phyloP scores from a whole-genome alignment of 2,888 invertebrate species.

The Chrysina gloriosa region DNA sequence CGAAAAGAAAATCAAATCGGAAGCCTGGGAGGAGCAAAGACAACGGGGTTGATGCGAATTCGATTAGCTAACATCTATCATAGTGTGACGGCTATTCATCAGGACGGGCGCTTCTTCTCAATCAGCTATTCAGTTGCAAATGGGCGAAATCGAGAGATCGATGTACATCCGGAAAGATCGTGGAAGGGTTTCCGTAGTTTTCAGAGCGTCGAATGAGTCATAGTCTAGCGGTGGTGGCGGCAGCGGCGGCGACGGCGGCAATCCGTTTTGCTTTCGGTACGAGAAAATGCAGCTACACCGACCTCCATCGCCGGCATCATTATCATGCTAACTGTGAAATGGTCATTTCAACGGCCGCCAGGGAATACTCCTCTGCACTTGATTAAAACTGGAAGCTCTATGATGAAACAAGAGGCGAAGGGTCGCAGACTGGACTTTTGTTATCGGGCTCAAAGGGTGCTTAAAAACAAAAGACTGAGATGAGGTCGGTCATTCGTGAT shows the following conservation, averaged over 20 bases:
- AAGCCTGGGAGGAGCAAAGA: too few species aligned
- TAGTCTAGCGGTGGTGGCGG: neutral
- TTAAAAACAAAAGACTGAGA: slow-evolving; percentile 63
- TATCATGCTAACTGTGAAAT: slow-evolving; percentile 42
- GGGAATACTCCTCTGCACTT: slow-evolving; percentile 54
- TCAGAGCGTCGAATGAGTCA: slow-evolving; percentile 44
- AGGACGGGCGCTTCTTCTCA: slow-evolving; percentile 55
- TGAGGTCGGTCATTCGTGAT: slow-evolving; percentile 61
- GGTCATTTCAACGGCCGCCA: slow-evolving; percentile 38
- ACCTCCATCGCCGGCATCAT: slow-evolving; percentile 41
- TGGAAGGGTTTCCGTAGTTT: slow-evolving; percentile 56
- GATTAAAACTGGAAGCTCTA: slow-evolving; percentile 59
- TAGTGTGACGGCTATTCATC: slow-evolving; percentile 63
- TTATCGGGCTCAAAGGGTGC: slow-evolving; percentile 59
- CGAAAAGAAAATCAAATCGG: too few species aligned
- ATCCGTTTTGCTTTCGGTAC: neutral
- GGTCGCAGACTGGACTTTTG: slow-evolving; percentile 34
- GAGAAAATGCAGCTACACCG: slow-evolving; percentile 8
- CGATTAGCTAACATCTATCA: slow-evolving; percentile 58
- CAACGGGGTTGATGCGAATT: slow-evolving; percentile 12
- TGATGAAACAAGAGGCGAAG: slow-evolving; percentile 50
- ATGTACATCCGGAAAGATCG: slow-evolving; percentile 59
- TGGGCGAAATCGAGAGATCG: slow-evolving; percentile 62
- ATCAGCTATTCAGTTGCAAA: slow-evolving; percentile 65
- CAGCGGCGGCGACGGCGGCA: neutral